Base-by-base conservation (phyloP, 2,888 invertebrate species). In the Blastobasis adustella region DNA sequence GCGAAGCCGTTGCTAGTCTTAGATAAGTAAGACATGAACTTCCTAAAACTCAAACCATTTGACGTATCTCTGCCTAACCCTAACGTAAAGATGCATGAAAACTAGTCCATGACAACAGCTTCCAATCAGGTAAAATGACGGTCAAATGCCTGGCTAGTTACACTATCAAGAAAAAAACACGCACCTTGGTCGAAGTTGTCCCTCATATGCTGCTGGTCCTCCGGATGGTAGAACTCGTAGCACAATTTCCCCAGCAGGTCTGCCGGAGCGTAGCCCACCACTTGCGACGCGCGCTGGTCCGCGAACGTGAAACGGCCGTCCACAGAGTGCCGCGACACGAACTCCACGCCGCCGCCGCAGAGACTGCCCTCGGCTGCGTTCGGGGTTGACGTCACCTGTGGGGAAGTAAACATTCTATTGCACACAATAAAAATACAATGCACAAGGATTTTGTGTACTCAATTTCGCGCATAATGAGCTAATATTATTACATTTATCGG, bases 251-350 rank as follows among this genome's bases (percentile, higher is more conserved):
- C 98, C 54, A 99, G 90, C 58, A 99, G 90, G 79, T 99, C 98
- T 5, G 96, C 95, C 7, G 98, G 98, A 52, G 96, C 94, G 81
- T 98, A 97, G 10, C 98, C 98, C 51, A 99, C 90, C 58, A 99
- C 92, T 63, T 93, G 93, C 62, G 96, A 93, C 49, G 98, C 98
- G 68, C 98, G 93, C 82, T 98, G 98, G 88, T 99, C 99, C 51
- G 99, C 98, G 87, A 99, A 99, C 50, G 98, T 98, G 83, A 99
- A 98, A 76, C 98, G 98, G 10, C 99, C 99, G 77, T 99, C 99
- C 71, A 95, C 94, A 47, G 96, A 94, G 89, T 99, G 98, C 45
- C 99, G 93, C 47, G 99, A 97, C 66, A 99, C 97, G 80, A 99
- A 99, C 90, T 99, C 99, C 63, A 92, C 89, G 71, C 95, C 94